A percentile compares a stretch with the other conserved stretches of the same genome.
Evolutionary conservation across 2,797 vertebrate genomes (phyloP).

Genomic region (Orestias chungarensis): DNA sequence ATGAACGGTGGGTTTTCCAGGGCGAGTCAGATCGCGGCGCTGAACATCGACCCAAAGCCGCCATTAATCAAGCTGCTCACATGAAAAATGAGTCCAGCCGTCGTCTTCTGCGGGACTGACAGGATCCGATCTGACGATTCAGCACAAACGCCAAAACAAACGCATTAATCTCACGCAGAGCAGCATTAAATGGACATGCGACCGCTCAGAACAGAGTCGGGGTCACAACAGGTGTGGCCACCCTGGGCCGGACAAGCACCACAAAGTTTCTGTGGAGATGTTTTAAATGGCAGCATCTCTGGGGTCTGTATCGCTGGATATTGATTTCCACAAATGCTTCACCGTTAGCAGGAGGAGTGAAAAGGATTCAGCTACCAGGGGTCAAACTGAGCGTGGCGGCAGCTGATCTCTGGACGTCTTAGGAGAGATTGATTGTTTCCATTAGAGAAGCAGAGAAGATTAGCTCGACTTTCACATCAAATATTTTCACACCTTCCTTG

Average conservation of each 20-base stretch:
- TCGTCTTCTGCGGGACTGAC: constrained; percentile 20
- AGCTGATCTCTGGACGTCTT: background rate
- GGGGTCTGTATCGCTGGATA: constrained; percentile 9
- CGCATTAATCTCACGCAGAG: constrained; percentile 29
- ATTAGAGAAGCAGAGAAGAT: background rate
- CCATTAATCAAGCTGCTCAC: constrained; percentile 39
- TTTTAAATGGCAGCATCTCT: background rate
- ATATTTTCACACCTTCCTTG: background rate
- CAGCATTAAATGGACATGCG: constrained; percentile 2
- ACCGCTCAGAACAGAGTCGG: constrained; percentile 10
- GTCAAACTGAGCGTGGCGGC: background rate
- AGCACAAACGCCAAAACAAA: constrained; percentile 41
- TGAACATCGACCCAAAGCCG: constrained; percentile 14
- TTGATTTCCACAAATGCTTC: constrained; percentile 11
- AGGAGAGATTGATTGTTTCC: background rate
- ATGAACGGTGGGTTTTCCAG: background rate
- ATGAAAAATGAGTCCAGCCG: constrained; percentile 41
- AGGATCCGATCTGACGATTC: constrained; percentile 22
- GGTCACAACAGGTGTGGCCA: background rate
- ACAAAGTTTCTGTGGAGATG: background rate
- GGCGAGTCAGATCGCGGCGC: background rate
- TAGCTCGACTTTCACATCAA: background rate
- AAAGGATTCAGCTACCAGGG: background rate
- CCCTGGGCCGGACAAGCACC: background rate
- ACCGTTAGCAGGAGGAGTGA: background rate